Evolutionary conservation across 2,888 invertebrate species (phyloP).

Genomic region (Epinotia nisella): DNA sequence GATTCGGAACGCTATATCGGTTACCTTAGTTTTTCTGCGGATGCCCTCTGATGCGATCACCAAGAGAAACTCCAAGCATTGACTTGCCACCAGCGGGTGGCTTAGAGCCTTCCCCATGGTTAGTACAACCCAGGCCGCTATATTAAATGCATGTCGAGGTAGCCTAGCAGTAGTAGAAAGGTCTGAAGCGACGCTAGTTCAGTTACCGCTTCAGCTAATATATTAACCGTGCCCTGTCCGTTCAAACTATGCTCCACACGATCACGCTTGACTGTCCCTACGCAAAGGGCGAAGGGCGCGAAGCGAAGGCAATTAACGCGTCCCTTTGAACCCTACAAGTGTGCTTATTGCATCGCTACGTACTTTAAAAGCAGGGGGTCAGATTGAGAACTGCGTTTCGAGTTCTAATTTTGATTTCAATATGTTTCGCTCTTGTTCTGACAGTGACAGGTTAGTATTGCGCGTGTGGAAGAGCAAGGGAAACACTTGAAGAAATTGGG

Average conservation of each 20-base stretch:
- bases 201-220: no score
- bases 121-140: no score
- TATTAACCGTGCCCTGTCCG: not conserved
- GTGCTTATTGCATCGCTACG: constrained; percentile 36
- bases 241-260: not conserved
- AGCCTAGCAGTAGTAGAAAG: no score
- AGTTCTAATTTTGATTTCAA: not conserved
- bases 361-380: constrained; percentile 20
- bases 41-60: no score
- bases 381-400: not conserved
- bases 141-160: no score
- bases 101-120: no score
- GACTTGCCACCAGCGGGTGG: no score
- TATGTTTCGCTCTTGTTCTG: not conserved
- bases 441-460: no score
- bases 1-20: no score
- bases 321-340: constrained; percentile 60
- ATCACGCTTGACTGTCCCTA: constrained; percentile 15
- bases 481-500: not conserved
- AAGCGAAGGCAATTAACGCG: constrained; percentile 67
- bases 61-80: no score
- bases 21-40: no score
- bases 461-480: not conserved
- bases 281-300: constrained; percentile 44
- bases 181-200: no score